These are phyloP conservation scores for Macropis europaea DNA, from an alignment of 2,888 invertebrate genomes.

Conservation along the genomic window DNA sequence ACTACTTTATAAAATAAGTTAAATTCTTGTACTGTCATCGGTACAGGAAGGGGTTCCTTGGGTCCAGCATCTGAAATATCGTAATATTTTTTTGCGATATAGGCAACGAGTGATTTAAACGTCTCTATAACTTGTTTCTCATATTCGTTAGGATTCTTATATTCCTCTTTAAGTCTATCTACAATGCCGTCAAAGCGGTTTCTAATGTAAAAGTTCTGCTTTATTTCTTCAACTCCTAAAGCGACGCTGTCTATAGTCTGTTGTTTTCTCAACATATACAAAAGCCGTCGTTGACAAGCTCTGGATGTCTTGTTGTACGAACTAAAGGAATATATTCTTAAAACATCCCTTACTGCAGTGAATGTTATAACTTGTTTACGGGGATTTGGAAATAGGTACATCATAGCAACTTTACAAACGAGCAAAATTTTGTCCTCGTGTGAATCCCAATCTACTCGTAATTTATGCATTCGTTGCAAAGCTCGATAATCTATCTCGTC, in stretches of 20 bases:
- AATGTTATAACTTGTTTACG: conserved; percentile 79
- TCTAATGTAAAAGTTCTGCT: conserved; percentile 81
- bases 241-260: conserved; percentile 83
- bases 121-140: conserved; percentile 68
- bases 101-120: conserved; percentile 73
- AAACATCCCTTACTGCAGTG: conserved; percentile 82
- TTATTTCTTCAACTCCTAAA: conserved; percentile 83
- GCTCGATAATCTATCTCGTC: conserved; percentile 86
- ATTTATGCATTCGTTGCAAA: conserved; percentile 83
- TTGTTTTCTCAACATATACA: conserved; percentile 83
- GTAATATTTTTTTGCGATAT: conserved; percentile 75
- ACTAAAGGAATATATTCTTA: conserved; percentile 80
- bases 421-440: conserved; percentile 87
- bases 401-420: conserved; percentile 84
- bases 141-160: conserved; percentile 61
- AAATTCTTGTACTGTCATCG: conserved; percentile 73
- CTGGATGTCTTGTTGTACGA: conserved; percentile 86
- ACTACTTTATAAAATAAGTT: conserved; percentile 72
- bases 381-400: conserved; percentile 80
- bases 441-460: conserved; percentile 84
- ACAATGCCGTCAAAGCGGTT: conserved; percentile 79
- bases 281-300: conserved; percentile 85
- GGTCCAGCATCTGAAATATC: conserved; percentile 73
- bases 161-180: conserved; percentile 73
- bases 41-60: conserved; percentile 63